These are phyloP conservation scores for Struthio camelus DNA, from an alignment of 2,113 vertebrate species.

Conservation along the genomic window DNA sequence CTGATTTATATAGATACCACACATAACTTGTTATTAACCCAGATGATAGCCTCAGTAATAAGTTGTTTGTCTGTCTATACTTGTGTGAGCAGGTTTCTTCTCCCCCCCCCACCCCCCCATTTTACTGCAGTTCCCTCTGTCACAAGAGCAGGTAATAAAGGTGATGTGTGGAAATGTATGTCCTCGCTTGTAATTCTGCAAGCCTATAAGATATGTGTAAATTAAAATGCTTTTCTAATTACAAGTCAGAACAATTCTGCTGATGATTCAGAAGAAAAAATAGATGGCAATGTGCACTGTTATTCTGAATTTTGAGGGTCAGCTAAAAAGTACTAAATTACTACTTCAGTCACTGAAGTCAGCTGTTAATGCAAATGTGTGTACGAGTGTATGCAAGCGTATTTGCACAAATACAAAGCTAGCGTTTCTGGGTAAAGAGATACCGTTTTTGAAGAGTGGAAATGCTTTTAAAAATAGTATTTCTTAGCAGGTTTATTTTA, in stretches of 20 bases:
- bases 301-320: background rate
- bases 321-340: background rate
- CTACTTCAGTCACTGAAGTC: background rate
- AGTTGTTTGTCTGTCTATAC: background rate
- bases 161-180: background rate
- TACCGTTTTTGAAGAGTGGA: background rate
- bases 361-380: background rate
- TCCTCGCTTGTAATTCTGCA: background rate
- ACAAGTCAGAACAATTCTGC: background rate
- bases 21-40: background rate
- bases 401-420: background rate
- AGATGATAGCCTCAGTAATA: background rate
- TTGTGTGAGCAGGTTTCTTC: background rate
- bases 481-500: background rate
- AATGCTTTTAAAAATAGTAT: background rate
- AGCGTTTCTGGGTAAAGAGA: background rate
- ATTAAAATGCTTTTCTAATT: background rate
- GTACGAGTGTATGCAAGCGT: background rate
- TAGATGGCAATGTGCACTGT: background rate
- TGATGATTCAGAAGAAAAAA: background rate
- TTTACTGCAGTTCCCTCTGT: background rate
- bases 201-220: background rate
- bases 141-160: accelerated
- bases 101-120: background rate
- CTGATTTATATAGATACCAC: background rate